Evolutionary conservation across 2,888 invertebrate genomes (phyloP), one percentile per base, ranked within the genome.

Genomic region (Mythimna lalbum): DNA sequence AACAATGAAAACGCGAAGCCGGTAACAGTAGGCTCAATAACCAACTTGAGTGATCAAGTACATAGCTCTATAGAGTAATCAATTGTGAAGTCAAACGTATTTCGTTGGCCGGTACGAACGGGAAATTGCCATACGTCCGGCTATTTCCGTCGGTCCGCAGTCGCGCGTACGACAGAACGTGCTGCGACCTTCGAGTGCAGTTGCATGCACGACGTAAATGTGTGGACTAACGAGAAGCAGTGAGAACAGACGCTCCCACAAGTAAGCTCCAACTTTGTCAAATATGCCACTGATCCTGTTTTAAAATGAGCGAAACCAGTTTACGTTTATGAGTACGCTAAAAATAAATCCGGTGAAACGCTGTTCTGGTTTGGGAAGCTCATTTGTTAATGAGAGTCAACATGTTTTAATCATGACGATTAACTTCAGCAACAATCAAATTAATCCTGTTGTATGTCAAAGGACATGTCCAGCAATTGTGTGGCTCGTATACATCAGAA

Each of bases 121-220:
- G 94, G 93, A 94, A 92, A 94, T 94, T 92, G 93, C 90, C 87
- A 88, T 89, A 89, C 90, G 91, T 90, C 89, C 89, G 89, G 90
- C 89, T 93, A 94, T 94, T 94, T 95, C 93, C 94, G 94, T 91
- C 88, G 87, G 87, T 81, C 86, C 84, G 87, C 86, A 83, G 87
- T 87, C 84, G 88, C 87, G 82, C 81, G 76, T 78, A 81, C 83
- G 84, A 84, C 86, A 89, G 78, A 72, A 72, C 72, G 73, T 63
- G 73, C 49, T 78, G 80, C 90, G 93, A 92, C 93, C 94, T 94
- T 94, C 93, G 89, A 80, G 80, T 90, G 91, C 91, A 85, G 80
- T 85, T 88, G 87, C 87, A 88, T 77, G 74, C 76, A 76, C 67
- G 67, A 71, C 71, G 55, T 71, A 78, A 78, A 75, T 69, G 65